phyloP scores from a whole-genome alignment of 2,888 invertebrate genomes.

The Hydrotaea cyrtoneurina region DNA sequence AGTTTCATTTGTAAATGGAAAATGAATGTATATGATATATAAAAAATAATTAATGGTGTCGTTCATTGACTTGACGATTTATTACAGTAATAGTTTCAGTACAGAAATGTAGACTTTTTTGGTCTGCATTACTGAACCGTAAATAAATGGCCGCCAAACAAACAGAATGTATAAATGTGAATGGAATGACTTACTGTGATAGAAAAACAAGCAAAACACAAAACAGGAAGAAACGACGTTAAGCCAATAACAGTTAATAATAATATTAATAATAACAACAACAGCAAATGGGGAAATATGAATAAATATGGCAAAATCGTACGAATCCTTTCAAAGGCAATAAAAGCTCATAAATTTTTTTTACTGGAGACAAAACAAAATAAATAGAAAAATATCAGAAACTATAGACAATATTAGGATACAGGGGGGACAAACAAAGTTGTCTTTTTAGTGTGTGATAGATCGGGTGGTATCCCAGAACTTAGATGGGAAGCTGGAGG shows the following conservation, averaged over 20 bases:
- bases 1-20: too few relatives aligned
- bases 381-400: background rate
- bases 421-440: too few relatives aligned
- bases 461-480: too few relatives aligned
- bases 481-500: too few relatives aligned
- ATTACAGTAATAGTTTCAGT: constrained; percentile 59
- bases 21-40: constrained; percentile 6
- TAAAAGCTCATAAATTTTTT: constrained; percentile 38
- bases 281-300: background rate
- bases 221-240: constrained; percentile 33
- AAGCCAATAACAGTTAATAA: constrained; percentile 16
- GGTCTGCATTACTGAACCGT: constrained; percentile 32
- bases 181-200: constrained; percentile 44
- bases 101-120: constrained; percentile 55
- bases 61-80: constrained; percentile 64
- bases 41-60: constrained; percentile 60
- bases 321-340: constrained; percentile 4
- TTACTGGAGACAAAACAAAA: background rate
- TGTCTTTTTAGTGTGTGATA: too few relatives aligned
- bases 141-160: constrained; percentile 16
- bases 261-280: constrained; percentile 14
- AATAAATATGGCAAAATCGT: background rate
- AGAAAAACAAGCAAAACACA: constrained; percentile 48
- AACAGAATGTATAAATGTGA: constrained; percentile 44
- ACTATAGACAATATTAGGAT: too few relatives aligned